Evolutionary conservation across 2,113 vertebrate genomes (phyloP).

Genomic region (Oncorhynchus nerka): DNA sequence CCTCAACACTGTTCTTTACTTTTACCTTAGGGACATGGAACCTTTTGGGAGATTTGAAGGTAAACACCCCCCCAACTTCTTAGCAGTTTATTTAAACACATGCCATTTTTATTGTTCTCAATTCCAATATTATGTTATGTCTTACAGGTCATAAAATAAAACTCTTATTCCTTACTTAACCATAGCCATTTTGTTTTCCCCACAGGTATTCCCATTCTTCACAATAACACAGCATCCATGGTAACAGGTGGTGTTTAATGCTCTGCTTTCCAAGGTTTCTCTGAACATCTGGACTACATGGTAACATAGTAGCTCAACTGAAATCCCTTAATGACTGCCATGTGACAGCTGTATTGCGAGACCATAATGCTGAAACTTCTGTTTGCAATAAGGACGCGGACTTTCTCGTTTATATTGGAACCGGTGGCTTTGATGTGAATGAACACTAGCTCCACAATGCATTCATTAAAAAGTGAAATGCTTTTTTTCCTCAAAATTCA

Average conservation of each 20-base stretch:
- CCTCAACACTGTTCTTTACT: too few relatives aligned
- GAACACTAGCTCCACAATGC: conserved; percentile 50
- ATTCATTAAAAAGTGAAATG: conserved; percentile 64
- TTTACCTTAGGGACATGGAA: too few relatives aligned
- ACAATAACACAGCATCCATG: not conserved
- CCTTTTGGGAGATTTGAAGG: too few relatives aligned
- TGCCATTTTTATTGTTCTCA: too few relatives aligned
- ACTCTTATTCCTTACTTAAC: too few relatives aligned
- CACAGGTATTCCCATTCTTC: not conserved
- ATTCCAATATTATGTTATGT: too few relatives aligned
- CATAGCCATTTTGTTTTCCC: not conserved
- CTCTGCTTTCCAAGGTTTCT: not conserved
- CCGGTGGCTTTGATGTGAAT: conserved; percentile 61
- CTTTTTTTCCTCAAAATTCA: conserved; percentile 60
- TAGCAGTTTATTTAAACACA: too few relatives aligned
- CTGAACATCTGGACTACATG: conserved; percentile 47
- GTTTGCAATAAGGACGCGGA: conserved; percentile 62
- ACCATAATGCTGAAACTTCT: conserved; percentile 42
- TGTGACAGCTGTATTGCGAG: conserved; percentile 53
- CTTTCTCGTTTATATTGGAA: conserved; percentile 54
- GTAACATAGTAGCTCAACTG: conserved; percentile 29
- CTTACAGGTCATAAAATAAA: too few relatives aligned
- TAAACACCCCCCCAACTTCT: too few relatives aligned
- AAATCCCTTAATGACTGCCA: conserved; percentile 37
- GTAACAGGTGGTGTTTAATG: not conserved